Evolutionary conservation across 2,113 vertebrate species (phyloP).

Genomic region (Peromyscus polionotus): DNA sequence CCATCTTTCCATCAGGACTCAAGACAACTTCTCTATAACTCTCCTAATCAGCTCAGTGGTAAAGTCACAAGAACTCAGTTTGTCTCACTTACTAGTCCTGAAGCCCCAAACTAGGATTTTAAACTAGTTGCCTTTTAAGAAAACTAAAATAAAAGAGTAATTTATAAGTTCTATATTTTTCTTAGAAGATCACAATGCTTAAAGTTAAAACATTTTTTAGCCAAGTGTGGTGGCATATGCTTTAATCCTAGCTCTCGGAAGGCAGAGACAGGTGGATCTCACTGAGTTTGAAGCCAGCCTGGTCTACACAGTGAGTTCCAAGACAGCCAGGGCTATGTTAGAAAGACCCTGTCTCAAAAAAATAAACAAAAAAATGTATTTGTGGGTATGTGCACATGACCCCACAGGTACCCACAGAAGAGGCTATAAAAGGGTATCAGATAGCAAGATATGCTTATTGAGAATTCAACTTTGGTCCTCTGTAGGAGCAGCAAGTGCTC

Average conservation of each 20-base stretch:
- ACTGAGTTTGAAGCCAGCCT: background rate
- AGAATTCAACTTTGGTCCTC: background rate
- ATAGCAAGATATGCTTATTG: background rate
- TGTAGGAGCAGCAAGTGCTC: background rate
- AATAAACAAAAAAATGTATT: background rate
- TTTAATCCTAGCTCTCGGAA: background rate
- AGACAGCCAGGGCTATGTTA: background rate
- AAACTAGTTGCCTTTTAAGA: background rate
- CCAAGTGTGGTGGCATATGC: background rate
- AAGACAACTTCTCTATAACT: background rate
- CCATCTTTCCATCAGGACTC: slow-evolving; percentile 29
- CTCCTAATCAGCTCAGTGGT: background rate
- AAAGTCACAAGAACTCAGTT: background rate
- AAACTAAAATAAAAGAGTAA: background rate
- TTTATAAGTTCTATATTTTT: background rate
- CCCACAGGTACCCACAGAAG: background rate
- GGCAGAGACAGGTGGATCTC: background rate
- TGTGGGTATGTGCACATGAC: background rate
- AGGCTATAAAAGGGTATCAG: background rate
- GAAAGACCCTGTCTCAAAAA: background rate
- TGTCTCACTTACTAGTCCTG: background rate
- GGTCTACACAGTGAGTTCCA: background rate
- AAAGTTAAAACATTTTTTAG: background rate
- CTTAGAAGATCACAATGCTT: background rate
- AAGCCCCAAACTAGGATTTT: background rate